Evolutionary conservation across 2,797 vertebrate genomes (phyloP).

Genomic region (Selene dorsalis): DNA sequence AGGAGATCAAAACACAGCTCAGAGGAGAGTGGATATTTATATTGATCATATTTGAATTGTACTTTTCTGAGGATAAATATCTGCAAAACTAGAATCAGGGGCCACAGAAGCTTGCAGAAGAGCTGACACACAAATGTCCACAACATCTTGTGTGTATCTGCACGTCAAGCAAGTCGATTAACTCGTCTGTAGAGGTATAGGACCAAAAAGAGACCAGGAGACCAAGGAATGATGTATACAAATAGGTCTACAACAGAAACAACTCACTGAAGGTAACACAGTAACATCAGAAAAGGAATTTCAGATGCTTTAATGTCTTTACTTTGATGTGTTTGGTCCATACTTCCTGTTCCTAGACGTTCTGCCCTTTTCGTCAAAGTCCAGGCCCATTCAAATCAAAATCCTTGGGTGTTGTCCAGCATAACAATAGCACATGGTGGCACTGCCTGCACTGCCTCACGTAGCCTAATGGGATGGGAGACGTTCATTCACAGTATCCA

Average conservation of each 20-base stretch:
- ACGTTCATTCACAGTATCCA: conserved; percentile 54
- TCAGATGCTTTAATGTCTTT: neutral
- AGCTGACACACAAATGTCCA: neutral
- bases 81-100: neutral
- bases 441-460: conserved; percentile 70
- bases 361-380: conserved; percentile 19
- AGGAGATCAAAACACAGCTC: neutral
- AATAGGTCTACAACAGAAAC: neutral
- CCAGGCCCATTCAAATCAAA: conserved; percentile 45
- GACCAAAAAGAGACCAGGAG: neutral
- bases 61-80: neutral
- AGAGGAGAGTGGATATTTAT: neutral
- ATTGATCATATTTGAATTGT: neutral
- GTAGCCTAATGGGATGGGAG: conserved; percentile 59
- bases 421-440: conserved; percentile 44
- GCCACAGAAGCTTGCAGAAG: neutral
- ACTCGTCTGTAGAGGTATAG: neutral
- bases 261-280: neutral
- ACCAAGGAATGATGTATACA: neutral
- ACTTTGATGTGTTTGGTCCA: neutral
- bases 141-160: neutral
- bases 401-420: conserved; percentile 49
- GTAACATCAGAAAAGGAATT: neutral
- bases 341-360: conserved; percentile 21
- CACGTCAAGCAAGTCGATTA: neutral